Base-by-base conservation (phyloP, 2,888 invertebrate species). In the Deilephila elpenor region DNA sequence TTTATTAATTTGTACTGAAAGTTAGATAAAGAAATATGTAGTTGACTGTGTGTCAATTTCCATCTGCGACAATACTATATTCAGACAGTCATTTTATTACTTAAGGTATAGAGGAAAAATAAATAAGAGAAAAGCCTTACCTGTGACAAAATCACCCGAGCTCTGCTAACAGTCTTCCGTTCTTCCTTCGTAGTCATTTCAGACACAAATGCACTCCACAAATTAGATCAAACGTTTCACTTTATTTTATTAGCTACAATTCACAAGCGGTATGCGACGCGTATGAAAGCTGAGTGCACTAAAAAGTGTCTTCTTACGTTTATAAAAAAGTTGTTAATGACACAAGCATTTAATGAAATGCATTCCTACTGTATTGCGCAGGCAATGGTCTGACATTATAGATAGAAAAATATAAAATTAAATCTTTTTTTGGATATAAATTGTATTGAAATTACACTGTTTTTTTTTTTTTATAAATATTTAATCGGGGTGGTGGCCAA, bases 61-160 rank as follows among this genome's bases (percentile, higher is more conserved):
- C 0, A 37, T 44, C 14, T 11, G 11, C 11, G 14, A 44, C 11
- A 14, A 14, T 3, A 14, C 3, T 14, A 44, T 11, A 44, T 44
- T 4, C 6, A 5, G 7, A 6, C 6, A 37, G 0, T 37, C 5
- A 1, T 14, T 14, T 44, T 14, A 25, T 25, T 25, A 25, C 25
- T 25, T 25, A 25, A 25, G 25, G 32, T 32, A 32, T 32, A 32
- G 3, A 32, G 3, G 32, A 17, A 25, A 44, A 17, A 67, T 59
- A 20, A 59, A 71, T 70, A 70, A 56, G 25, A n/a, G 17, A 34
- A 70, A 73, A 34, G 19, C 14, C 11, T 56, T 59, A 75, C 75
- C 74, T 75, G 75, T 53, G 75, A 75, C 53, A 75, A 70, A 67
- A 75, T 73, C 29, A 74, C 71, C 59, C 74, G 71, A 2, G 71